A percentile compares a stretch with the other conserved stretches of the same genome.
Conservation (phyloP, 2,888 invertebrate species). For the Hirtodrosophila histrioides region DNA sequence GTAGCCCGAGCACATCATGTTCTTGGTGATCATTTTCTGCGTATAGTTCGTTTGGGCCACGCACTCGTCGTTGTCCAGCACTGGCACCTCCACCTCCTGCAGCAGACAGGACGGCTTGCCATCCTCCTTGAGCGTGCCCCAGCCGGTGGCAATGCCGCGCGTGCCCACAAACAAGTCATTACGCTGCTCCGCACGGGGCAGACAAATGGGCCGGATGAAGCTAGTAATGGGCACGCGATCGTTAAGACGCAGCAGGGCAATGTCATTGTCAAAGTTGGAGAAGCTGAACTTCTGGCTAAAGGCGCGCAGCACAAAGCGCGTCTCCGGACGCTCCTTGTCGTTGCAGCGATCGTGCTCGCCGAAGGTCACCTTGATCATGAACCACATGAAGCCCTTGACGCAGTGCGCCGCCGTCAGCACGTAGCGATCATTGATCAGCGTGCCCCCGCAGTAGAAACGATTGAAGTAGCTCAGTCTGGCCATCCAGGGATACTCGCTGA, state of each 20-base stretch:
- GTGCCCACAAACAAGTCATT: slow-evolving; percentile 89
- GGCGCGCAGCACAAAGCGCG: slow-evolving; percentile 91
- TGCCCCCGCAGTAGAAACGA: slow-evolving; percentile 95
- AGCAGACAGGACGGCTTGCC: slow-evolving; percentile 93
- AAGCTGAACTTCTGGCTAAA: slow-evolving; percentile 92
- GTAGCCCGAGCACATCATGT: slow-evolving; percentile 87
- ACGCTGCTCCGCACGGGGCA: slow-evolving; percentile 89
- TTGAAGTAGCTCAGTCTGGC: slow-evolving; percentile 93
- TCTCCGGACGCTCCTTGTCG: slow-evolving; percentile 89
- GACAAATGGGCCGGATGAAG: slow-evolving; percentile 92
- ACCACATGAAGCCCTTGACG: slow-evolving; percentile 96
- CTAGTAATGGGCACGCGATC: slow-evolving; percentile 92
- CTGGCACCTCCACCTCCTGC: slow-evolving; percentile 92
- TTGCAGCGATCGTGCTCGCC: slow-evolving; percentile 94
- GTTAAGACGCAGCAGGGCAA: slow-evolving; percentile 92
- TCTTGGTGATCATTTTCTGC: slow-evolving; percentile 92
- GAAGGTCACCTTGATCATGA: slow-evolving; percentile 95
- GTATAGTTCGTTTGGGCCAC: slow-evolving; percentile 91
- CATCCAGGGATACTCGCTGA: slow-evolving; percentile 96
- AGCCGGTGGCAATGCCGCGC: slow-evolving; percentile 91
- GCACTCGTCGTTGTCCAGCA: slow-evolving; percentile 88
- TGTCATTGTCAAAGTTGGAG: slow-evolving; percentile 94
- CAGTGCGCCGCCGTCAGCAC: slow-evolving; percentile 95
- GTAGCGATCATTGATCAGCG: slow-evolving; percentile 94
- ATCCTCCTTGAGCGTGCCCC: slow-evolving; percentile 94